Evolutionary conservation across 2,888 invertebrate genomes (phyloP), one percentile per base, ranked within the genome.

Genomic region (Tinea pellionella): DNA sequence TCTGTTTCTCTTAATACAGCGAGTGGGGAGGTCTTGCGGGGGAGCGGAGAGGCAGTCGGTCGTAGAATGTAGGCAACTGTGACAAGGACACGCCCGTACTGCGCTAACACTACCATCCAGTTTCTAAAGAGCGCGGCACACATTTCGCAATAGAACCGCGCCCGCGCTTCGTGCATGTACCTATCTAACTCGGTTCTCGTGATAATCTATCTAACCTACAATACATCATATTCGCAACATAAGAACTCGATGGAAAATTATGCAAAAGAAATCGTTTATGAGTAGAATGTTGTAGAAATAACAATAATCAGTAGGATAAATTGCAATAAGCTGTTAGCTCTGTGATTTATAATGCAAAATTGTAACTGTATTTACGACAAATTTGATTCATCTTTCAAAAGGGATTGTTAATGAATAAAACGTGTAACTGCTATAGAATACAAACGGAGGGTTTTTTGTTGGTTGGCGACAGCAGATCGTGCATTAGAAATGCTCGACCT

Each of bases 11-110:
- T 47, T n/a, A 24, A 24, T 6, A 24, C 24, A 24, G 6, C 24
- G 47, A 47, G 68, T 67, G 71, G 73, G 67, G 71, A 60, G 55
- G 24, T 62, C 24, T 2, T 65, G 63, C 70, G 67, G 70, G 76
- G 64, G 78, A 70, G 78, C 74, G 78, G 73, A 76, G 77, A 69
- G 76, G 71, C 72, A 74, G 77, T 73, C 71, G 73, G 78, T 76
- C 75, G 73, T 77, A 80, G 82, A 86, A 87, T 87, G 86, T 86
- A 85, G 86, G 86, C 86, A 87, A 87, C 77, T 85, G 85, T 86
- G 86, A 86, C 86, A 87, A 87, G 86, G 86, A 85, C 86, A 85
- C 83, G 81, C 86, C 83, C 82, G 86, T 83, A 85, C 85, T 78
- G 75, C 75, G 78, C 80, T 78, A 84, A 79, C 80, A 84, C 82